These are phyloP conservation scores for Drosophila kanekoi DNA, from an alignment of 2,888 invertebrate genomes.

Conservation along the genomic window DNA sequence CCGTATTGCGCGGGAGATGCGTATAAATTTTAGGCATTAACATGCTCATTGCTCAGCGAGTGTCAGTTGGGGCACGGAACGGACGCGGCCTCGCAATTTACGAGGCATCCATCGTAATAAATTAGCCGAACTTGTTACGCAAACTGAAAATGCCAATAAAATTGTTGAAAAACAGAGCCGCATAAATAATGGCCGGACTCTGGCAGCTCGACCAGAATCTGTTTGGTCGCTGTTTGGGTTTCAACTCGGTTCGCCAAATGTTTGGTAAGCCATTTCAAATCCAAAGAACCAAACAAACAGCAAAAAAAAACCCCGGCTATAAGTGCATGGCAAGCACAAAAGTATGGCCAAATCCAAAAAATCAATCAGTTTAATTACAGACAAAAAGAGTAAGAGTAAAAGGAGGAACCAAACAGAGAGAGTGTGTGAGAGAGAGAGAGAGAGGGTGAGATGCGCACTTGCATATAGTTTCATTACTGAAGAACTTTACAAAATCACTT, in stretches of 20 bases:
- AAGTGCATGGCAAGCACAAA: slow-evolving; percentile 30
- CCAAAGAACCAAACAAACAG: slow-evolving; percentile 30
- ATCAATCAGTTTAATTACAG: slow-evolving; percentile 67
- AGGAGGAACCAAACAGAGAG: background rate
- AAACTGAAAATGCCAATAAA: slow-evolving; percentile 73
- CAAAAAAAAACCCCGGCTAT: slow-evolving; percentile 5
- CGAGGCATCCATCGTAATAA: slow-evolving; percentile 73
- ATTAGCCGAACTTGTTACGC: slow-evolving; percentile 72
- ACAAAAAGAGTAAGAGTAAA: slow-evolving; percentile 20
- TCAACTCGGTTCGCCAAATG: slow-evolving; percentile 16
- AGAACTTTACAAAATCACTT: slow-evolving; percentile 55
- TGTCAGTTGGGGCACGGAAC: slow-evolving; percentile 33
- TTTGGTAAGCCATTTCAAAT: slow-evolving; percentile 46
- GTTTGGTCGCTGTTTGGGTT: slow-evolving; percentile 1
- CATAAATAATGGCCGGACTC: slow-evolving; percentile 54
- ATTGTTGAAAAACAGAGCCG: slow-evolving; percentile 60
- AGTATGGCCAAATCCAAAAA: slow-evolving; percentile 29
- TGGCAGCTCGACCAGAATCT: background rate
- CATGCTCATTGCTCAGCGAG: slow-evolving; percentile 56
- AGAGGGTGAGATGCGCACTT: background rate
- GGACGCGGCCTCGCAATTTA: slow-evolving; percentile 58
- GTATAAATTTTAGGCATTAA: slow-evolving; percentile 64
- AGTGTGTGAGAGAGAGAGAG: background rate
- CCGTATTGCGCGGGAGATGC: slow-evolving; percentile 31
- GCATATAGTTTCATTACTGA: slow-evolving; percentile 47